A percentile compares a stretch with the other conserved stretches of the same genome.
Evolutionary conservation across 2,113 vertebrate genomes (phyloP).

Genomic region (Alligator sinensis): DNA sequence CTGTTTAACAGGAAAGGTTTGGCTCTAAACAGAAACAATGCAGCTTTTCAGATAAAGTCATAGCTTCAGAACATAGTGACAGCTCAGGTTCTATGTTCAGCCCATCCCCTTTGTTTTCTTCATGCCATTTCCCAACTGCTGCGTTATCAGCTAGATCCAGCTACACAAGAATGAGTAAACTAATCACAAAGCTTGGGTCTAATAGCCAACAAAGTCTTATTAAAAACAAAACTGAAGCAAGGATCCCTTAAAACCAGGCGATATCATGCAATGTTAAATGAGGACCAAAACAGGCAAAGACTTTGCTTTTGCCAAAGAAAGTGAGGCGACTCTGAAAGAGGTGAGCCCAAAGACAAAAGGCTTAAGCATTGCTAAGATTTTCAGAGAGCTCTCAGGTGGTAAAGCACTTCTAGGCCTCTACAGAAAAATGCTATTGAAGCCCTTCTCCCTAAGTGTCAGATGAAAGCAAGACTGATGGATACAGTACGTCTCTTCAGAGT

Average conservation of each 20-base stretch:
- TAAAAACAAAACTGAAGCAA: not conserved
- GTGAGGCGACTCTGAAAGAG: not conserved
- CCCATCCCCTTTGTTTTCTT: slow-evolving; percentile 5
- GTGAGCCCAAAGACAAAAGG: not conserved
- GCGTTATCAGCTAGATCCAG: slow-evolving; percentile 28
- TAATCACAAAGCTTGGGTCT: not conserved
- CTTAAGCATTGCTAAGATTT: rapidly evolving
- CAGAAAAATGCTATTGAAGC: not conserved
- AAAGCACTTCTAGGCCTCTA: not conserved
- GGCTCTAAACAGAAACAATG: slow-evolving; percentile 42
- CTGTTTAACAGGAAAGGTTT: not conserved
- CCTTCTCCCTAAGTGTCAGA: not conserved
- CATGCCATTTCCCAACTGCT: not conserved
- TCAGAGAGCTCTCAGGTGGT: not conserved
- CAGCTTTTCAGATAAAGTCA: slow-evolving; percentile 28
- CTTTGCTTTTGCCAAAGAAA: not conserved
- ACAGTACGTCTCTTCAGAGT: not conserved
- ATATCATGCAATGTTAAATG: not conserved
- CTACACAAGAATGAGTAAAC: slow-evolving; percentile 6
- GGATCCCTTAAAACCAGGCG: not conserved
- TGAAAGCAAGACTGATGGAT: not conserved
- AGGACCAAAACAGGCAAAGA: not conserved
- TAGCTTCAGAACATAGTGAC: not conserved
- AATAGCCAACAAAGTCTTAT: not conserved
- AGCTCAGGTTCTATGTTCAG: not conserved